A percentile compares a stretch with the other conserved stretches of the same genome.
Evolutionary conservation across 2,888 invertebrate genomes (phyloP).

Genomic region (Nephrocerus scutellatus): DNA sequence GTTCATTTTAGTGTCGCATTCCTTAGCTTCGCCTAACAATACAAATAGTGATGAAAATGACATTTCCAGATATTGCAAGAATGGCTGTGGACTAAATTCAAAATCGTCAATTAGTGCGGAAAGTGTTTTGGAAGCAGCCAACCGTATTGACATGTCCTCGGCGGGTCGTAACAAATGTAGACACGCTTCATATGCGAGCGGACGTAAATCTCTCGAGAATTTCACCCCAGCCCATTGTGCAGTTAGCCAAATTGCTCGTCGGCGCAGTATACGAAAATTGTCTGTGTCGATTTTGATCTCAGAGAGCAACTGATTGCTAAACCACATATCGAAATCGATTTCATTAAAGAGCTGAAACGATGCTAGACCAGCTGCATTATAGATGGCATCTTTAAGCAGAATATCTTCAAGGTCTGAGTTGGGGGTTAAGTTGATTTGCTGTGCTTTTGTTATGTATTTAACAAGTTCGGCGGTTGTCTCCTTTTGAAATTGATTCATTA

Average conservation of each 20-base stretch:
- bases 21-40: slow-evolving; percentile 76
- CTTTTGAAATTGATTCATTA: slow-evolving; percentile 73
- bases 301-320: slow-evolving; percentile 68
- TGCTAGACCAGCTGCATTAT: slow-evolving; percentile 82
- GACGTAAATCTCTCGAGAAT: slow-evolving; percentile 68
- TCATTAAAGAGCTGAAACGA: slow-evolving; percentile 88
- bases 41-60: slow-evolving; percentile 73
- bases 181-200: slow-evolving; percentile 71
- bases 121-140: slow-evolving; percentile 79
- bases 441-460: slow-evolving; percentile 63
- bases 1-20: slow-evolving; percentile 94
- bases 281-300: slow-evolving; percentile 77
- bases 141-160: slow-evolving; percentile 83
- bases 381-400: slow-evolving; percentile 85
- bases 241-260: slow-evolving; percentile 77
- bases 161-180: slow-evolving; percentile 64
- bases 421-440: slow-evolving; percentile 59
- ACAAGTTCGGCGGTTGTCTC: slow-evolving; percentile 68
- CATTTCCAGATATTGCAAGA: slow-evolving; percentile 73
- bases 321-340: slow-evolving; percentile 92
- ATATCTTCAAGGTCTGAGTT: slow-evolving; percentile 71
- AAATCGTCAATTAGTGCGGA: slow-evolving; percentile 84
- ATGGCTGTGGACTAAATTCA: slow-evolving; percentile 81
- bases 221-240: slow-evolving; percentile 73
- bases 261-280: slow-evolving; percentile 75